Evolutionary conservation across 1,140 invertebrate species (phyloP).

Genomic region (Drosophila bocki): DNA sequence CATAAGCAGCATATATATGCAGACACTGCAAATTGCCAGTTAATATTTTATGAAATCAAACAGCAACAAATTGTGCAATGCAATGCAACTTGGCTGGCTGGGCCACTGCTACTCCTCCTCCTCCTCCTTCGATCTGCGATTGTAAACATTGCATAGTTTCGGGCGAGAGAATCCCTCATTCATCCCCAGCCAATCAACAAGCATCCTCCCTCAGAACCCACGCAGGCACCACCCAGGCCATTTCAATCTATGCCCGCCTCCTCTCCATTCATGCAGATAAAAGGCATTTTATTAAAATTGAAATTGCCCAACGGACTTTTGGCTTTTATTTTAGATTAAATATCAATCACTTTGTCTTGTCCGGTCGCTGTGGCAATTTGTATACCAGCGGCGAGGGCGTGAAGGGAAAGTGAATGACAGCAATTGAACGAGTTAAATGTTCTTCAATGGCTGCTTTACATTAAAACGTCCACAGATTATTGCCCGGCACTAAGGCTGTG

Average conservation of each 20-base stretch:
- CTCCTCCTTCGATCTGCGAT: conserved; percentile 5
- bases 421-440: conserved; percentile 56
- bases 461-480: conserved; percentile 41
- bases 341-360: conserved; percentile 66
- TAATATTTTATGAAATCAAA: conserved; percentile 82
- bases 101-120: neutral
- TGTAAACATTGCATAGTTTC: conserved; percentile 36
- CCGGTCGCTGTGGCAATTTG: conserved; percentile 39
- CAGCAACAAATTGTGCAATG: conserved; percentile 78
- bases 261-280: conserved; percentile 31
- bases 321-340: conserved; percentile 68
- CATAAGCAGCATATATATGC: conserved; percentile 49
- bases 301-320: conserved; percentile 59
- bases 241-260: conserved; percentile 3
- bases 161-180: conserved; percentile 29
- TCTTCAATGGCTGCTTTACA: conserved; percentile 42
- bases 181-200: conserved; percentile 11
- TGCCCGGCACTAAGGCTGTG: conserved; percentile 24
- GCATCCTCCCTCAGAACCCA: neutral
- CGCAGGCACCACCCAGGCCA: conserved; percentile 4
- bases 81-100: conserved; percentile 42
- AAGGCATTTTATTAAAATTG: conserved; percentile 71
- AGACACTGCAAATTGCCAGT: conserved; percentile 79
- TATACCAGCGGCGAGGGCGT: neutral
- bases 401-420: conserved; percentile 40